Percentiles rank a stretch among this genome's conserved stretches.
Conservation (phyloP, 2,888 invertebrate species). For the Ophonus ardosiacus region DNA sequence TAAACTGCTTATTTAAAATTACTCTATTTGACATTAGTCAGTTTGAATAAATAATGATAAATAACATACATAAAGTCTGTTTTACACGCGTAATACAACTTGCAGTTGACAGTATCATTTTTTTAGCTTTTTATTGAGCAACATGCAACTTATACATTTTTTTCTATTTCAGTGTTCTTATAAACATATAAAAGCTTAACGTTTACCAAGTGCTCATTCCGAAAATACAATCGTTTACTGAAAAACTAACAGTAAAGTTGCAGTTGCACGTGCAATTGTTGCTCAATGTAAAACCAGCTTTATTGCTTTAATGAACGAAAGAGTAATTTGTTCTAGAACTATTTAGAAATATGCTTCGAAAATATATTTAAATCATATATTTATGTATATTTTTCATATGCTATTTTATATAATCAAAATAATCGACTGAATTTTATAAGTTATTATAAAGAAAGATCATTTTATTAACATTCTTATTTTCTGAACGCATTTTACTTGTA, state of each 20-base stretch:
- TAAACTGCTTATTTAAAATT: neutral
- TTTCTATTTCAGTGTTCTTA: no score
- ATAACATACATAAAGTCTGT: no score
- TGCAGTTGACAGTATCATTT: no score
- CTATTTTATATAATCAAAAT: neutral
- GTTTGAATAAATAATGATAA: neutral
- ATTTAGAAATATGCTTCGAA: neutral
- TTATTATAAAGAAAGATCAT: neutral
- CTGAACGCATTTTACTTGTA: slow-evolving; percentile 17
- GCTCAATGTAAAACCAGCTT: neutral
- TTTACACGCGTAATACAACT: no score
- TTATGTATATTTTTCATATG: neutral
- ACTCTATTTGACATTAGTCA: neutral
- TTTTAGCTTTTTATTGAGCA: no score
- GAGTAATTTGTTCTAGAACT: slow-evolving; percentile 2
- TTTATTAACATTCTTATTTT: neutral
- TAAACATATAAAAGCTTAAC: no score
- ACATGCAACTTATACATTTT: no score
- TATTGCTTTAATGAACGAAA: neutral
- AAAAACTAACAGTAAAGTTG: no score
- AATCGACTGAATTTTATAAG: neutral
- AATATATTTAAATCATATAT: neutral
- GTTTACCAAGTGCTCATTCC: no score
- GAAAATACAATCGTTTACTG: no score
- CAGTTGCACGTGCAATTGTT: no score